Base-by-base conservation (phyloP, 2,888 invertebrate genomes). In the Sturmia bella region DNA sequence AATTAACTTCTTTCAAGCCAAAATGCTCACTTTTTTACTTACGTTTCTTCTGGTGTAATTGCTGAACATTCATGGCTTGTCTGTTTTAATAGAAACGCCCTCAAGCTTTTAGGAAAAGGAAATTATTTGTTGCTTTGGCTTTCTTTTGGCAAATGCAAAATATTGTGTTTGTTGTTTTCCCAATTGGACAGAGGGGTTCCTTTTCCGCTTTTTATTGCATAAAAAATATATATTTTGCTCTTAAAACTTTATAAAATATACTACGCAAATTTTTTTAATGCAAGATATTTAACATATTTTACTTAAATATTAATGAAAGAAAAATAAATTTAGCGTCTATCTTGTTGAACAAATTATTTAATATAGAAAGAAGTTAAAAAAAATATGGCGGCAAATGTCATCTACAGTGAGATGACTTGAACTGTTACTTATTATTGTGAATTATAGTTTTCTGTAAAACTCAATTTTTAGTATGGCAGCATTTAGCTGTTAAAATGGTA, bases 321-420 rank as follows among this genome's bases (percentile, higher is more conserved):
- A 24, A 66, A 45, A 39, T n/a, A 6, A 79, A 73, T 79, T 79
- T 79, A 61, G 78, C 59, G 78, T 73, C 64, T 64, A 37, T 45
- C 19, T 41, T 37, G 45, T 32, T 13, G 32, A 45, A 37, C 52
- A 15, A 52, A 37, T 59, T 45, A 17, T 56, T 69, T 13, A 56
- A 15, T 17, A 70, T 24, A 59, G 43, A 21, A 52, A 52, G 43
- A 21, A 52, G 45, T 72, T 66, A 5, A 39, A 73, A 66, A 15
- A 37, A 79, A 73, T 70, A 78, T 79, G 78, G 78, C 78, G 78
- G 78, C 64, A 57, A 59, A 21, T 66, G 66, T 66, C 70, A 72
- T n/a, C 5, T 32, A 9, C 0, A 3, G 1, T 43, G 17, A 37
- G 37, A 17, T 57, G 21, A 17, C 12, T 64, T 13, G 0, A 72